Base-by-base conservation (phyloP, 2,113 vertebrate species). In the Notothenia coriiceps region DNA sequence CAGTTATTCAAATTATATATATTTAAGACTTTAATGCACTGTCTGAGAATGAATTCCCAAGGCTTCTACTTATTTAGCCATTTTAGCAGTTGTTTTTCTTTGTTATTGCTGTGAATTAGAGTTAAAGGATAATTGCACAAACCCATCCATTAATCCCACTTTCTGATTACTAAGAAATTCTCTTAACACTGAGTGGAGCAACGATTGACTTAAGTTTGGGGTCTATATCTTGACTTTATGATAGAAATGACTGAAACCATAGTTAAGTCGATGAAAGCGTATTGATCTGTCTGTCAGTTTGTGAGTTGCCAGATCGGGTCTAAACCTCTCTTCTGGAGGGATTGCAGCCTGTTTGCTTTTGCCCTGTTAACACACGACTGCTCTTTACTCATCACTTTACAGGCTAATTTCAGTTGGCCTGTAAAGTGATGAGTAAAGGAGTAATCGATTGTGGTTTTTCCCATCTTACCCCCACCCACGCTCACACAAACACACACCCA, bases 341-440 rank as follows among this genome's bases (percentile, higher is more conserved):
- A 75, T 62, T 55, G 70, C 56, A 47, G 74, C 57, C 66, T 75
- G 83, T 85, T 86, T 88, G 86, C 83, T 49, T 92, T 87, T 84
- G 78, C 80, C 71, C 79, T 82, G 83, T 86, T 87, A 88, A 85
- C 84, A 89, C 87, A 84, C 50, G 65, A 77, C 82, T 62, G 78
- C 86, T 80, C 68, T 40, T 40, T 40, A 40, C 35, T 40, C 35
- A 40, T 40, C 35, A 40, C 35, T 40, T 40, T 40, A 40, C 5
- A 40, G 35, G 35, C 35, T 87, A 86, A 86, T 91, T 85, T 84
- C 72, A 82, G 67, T 77, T 67, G 59, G 66, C 69, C 84, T 80
- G 70, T 82, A 80, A 89, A 78, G 84, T 82, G 87, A 88, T 86
- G 84, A 89, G 84, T 84, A 89, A 89, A 88, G 77, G 70, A 86